phyloP scores from a whole-genome alignment of 2,113 vertebrate species.

The Chionodraco myersi region DNA sequence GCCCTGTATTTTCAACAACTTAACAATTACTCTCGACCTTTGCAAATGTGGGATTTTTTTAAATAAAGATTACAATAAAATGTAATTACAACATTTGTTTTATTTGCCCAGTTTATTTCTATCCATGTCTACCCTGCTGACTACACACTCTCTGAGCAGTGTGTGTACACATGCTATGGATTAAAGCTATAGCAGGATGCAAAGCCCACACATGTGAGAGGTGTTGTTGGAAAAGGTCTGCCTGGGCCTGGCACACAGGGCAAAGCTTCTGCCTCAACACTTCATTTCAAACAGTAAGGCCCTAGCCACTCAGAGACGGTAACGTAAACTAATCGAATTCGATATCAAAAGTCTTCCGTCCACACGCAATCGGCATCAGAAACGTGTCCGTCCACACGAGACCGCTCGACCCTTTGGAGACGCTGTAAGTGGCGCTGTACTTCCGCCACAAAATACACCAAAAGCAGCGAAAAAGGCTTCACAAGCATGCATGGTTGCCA shows the following conservation, averaged over 20 bases:
- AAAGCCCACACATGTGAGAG: conserved; percentile 68
- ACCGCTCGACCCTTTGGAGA: too few species aligned
- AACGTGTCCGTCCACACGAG: too few species aligned
- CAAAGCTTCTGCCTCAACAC: conserved; percentile 30
- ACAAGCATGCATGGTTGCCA: too few species aligned
- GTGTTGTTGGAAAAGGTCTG: conserved; percentile 37
- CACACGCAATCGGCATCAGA: too few species aligned
- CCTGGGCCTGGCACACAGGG: conserved; percentile 40
- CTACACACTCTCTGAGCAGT: conserved; percentile 8
- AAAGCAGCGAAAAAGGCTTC: too few species aligned
- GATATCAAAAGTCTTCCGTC: too few species aligned
- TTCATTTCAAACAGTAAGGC: conserved; percentile 26
- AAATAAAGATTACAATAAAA: not conserved
- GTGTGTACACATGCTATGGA: conserved; percentile 46
- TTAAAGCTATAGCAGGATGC: conserved; percentile 37
- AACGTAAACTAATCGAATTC: too few species aligned
- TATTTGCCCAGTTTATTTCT: not conserved
- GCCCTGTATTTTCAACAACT: too few species aligned
- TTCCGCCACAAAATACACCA: too few species aligned
- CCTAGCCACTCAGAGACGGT: too few species aligned
- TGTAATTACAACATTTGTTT: not conserved
- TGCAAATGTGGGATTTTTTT: not conserved
- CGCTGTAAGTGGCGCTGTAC: too few species aligned
- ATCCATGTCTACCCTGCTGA: not conserved
- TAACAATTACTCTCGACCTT: not conserved